Evolutionary conservation across 2,797 vertebrate genomes (phyloP), one percentile per base, ranked within the genome.

Genomic region (Coccyzus lansbergi): DNA sequence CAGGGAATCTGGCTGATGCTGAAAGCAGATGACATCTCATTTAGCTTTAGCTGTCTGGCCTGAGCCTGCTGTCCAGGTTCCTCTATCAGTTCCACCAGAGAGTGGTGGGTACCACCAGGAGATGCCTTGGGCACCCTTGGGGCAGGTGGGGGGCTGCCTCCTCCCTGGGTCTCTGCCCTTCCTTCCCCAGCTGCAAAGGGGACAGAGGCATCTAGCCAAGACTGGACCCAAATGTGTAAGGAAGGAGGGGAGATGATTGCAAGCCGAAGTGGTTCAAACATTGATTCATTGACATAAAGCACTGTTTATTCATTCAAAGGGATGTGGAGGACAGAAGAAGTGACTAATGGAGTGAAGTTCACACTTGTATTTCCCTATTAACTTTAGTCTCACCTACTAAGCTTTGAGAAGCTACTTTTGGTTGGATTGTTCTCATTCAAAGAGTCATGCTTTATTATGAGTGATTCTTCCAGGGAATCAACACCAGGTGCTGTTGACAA

Each of bases 1-100:
- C 0, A 0, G 33, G 1, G 14, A 67, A 15, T 24, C 17, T 49
- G 77, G n/a, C 25, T 83, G 65, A 59, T 42, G 18, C 20, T 0
- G 4, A 64, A 36, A 49, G 40, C 49, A 68, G 20, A 17, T 38
- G 59, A n/a, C 10, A 6, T 20, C n/a, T 67, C 1, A 0, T 77
- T 67, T 38, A 22, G 10, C 38, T 86, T 91, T 38, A 63, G 8
- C 22, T 68, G 18, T 31, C 44, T n/a, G 62, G 29, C 36, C 36
- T 44, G 34, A 68, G 21, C 34, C 25, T 46, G 12, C 28, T 53
- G 77, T 28, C 74, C 40, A 59, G 24, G 14, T 42, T 79, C 56
- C 33, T 68, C 24, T 31, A 31, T 28, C 6, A 5, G 21, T 15
- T n/a, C n/a, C n/a, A n/a, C 4, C 5, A 11, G 29, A 71, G 16